phyloP scores from a whole-genome alignment of 1,140 invertebrate genomes.

The Teleopsis dalmanni region DNA sequence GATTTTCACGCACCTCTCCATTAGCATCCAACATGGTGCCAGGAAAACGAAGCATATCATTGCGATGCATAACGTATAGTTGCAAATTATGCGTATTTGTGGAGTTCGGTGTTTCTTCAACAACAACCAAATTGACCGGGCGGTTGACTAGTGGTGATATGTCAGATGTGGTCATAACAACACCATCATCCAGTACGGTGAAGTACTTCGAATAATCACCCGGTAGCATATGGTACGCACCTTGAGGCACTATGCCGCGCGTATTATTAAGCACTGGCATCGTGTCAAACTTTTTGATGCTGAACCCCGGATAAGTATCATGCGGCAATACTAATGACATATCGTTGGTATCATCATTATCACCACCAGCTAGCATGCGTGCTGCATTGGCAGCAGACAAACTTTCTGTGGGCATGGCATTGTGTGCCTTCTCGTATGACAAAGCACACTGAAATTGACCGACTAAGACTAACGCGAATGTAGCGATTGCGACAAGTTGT shows the following conservation, averaged over 20 bases:
- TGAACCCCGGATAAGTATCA: conserved; percentile 77
- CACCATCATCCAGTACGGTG: conserved; percentile 76
- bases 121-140: conserved; percentile 68
- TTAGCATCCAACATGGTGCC: conserved; percentile 50
- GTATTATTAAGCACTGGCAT: conserved; percentile 23
- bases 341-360: conserved; percentile 17
- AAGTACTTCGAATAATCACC: conserved; percentile 75
- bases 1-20: conserved; percentile 69
- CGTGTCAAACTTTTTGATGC: conserved; percentile 63
- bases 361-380: conserved; percentile 35
- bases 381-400: conserved; percentile 35
- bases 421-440: too few relatives aligned
- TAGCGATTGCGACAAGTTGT: too few relatives aligned
- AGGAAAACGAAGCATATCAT: conserved; percentile 70
- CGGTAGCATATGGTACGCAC: conserved; percentile 50
- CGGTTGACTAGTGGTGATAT: conserved; percentile 69
- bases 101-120: conserved; percentile 69
- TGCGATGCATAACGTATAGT: conserved; percentile 71
- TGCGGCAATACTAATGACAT: conserved; percentile 59
- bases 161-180: conserved; percentile 83
- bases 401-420: conserved; percentile 14
- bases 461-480: too few relatives aligned
- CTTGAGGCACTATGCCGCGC: background rate
- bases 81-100: conserved; percentile 73
- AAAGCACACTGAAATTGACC: too few relatives aligned